phyloP scores from a whole-genome alignment of 2,888 invertebrate species.

The Drosophila cognata region DNA sequence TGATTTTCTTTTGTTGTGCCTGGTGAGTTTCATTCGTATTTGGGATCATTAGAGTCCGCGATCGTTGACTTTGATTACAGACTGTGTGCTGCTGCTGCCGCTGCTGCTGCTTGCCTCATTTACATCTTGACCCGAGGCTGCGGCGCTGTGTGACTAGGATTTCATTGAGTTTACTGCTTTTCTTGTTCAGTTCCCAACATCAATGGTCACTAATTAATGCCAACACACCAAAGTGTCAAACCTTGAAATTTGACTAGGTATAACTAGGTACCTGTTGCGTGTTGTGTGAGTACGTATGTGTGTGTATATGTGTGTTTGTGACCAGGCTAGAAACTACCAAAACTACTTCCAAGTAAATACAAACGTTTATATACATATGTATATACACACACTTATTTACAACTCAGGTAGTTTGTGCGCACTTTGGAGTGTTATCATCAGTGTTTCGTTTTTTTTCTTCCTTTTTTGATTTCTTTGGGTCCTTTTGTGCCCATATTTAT shows the following conservation, averaged over 20 bases:
- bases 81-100: background rate
- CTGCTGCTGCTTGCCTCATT: conserved; percentile 37
- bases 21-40: conserved; percentile 14
- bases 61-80: conserved; percentile 60
- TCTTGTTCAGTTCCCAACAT: conserved; percentile 17
- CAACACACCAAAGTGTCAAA: conserved; percentile 56
- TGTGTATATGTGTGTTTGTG: background rate
- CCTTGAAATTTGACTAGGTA: conserved; percentile 51
- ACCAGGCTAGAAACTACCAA: conserved; percentile 7
- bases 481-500: conserved; percentile 48
- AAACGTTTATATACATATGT: conserved; percentile 2
- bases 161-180: conserved; percentile 47
- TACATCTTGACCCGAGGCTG: conserved; percentile 43
- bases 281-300: background rate
- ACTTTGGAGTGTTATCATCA: conserved; percentile 48
- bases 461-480: conserved; percentile 27
- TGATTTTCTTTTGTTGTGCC: conserved; percentile 38
- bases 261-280: conserved; percentile 30
- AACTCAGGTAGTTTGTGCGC: conserved; percentile 46
- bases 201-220: conserved; percentile 69
- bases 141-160: conserved; percentile 48
- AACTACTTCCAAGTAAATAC: conserved; percentile 39
- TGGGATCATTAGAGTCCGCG: conserved; percentile 45
- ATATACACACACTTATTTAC: conserved; percentile 1
- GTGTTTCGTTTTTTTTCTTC: conserved; percentile 2